Percentiles rank a stretch among this genome's conserved stretches.
These are phyloP conservation scores for Mythimna impura DNA, from an alignment of 2,888 invertebrate genomes.

Conservation along the genomic window DNA sequence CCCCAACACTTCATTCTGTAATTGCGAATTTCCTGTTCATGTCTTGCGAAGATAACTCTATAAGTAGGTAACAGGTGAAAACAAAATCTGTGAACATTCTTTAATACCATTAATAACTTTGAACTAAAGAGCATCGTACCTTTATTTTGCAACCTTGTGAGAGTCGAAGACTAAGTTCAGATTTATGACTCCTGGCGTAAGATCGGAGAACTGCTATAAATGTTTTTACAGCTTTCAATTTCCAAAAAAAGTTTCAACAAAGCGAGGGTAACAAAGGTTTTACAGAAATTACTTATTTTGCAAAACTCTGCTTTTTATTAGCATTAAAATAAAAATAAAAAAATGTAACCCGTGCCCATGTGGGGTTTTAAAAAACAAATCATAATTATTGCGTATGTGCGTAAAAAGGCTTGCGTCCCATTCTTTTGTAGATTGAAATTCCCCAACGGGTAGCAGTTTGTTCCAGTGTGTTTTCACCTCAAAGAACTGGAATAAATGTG, in stretches of 20 bases:
- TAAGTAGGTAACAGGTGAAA: neutral
- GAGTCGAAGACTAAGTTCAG: constrained; percentile 42
- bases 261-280: constrained; percentile 27
- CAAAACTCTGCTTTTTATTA: constrained; percentile 21
- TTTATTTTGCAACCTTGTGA: constrained; percentile 38
- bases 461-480: constrained; percentile 1
- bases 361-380: constrained; percentile 43
- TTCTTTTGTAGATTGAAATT: constrained; percentile 53
- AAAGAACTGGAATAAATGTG: neutral
- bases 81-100: constrained; percentile 20
- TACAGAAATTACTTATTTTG: constrained; percentile 22
- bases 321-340: constrained; percentile 42
- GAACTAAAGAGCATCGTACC: constrained; percentile 9
- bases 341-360: constrained; percentile 23
- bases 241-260: constrained; percentile 32
- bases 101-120: constrained; percentile 40
- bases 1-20: constrained; percentile 10
- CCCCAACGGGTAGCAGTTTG: constrained; percentile 15
- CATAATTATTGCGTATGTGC: constrained; percentile 43
- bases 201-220: constrained; percentile 53
- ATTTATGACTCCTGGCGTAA: constrained; percentile 46
- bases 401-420: constrained; percentile 31
- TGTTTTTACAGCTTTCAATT: constrained; percentile 56
- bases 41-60: neutral
- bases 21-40: constrained; percentile 25